Percentiles rank a stretch among this genome's conserved stretches.
These are phyloP conservation scores for Erythrocercus mccallii DNA, from an alignment of 2,113 vertebrate genomes.

Conservation along the genomic window DNA sequence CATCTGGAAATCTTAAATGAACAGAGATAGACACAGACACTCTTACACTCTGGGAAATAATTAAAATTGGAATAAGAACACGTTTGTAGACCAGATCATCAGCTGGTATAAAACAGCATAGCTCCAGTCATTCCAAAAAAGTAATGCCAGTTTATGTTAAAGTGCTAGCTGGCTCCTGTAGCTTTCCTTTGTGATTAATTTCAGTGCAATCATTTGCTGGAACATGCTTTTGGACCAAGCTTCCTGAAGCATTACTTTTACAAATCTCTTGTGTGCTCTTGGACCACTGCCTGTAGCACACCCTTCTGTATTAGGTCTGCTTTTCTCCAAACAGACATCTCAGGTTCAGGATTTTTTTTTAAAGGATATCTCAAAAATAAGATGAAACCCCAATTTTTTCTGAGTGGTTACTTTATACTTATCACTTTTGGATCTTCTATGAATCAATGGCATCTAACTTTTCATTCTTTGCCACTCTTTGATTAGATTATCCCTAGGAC, in stretches of 20 bases:
- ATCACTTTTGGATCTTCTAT: background rate
- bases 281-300: conserved; percentile 30
- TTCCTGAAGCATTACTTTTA: conserved; percentile 37
- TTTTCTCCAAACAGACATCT: conserved; percentile 27
- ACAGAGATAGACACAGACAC: conserved; percentile 38
- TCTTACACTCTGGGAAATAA: conserved; percentile 34
- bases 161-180: conserved; percentile 42
- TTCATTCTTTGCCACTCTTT: background rate
- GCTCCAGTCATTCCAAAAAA: conserved; percentile 27
- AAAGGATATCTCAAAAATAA: background rate
- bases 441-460: background rate
- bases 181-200: conserved; percentile 55
- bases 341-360: background rate
- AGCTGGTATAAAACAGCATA: conserved; percentile 50
- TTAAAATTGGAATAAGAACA: conserved; percentile 33
- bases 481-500: background rate
- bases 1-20: conserved; percentile 59
- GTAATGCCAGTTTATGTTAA: conserved; percentile 41
- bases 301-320: conserved; percentile 16
- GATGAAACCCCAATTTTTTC: background rate
- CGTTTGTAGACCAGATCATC: conserved; percentile 34
- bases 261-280: conserved; percentile 41
- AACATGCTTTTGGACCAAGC: conserved; percentile 38
- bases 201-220: conserved; percentile 38
- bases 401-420: background rate